Evolutionary conservation across 2,113 vertebrate genomes (phyloP).

Genomic region (Trogon surrucura): DNA sequence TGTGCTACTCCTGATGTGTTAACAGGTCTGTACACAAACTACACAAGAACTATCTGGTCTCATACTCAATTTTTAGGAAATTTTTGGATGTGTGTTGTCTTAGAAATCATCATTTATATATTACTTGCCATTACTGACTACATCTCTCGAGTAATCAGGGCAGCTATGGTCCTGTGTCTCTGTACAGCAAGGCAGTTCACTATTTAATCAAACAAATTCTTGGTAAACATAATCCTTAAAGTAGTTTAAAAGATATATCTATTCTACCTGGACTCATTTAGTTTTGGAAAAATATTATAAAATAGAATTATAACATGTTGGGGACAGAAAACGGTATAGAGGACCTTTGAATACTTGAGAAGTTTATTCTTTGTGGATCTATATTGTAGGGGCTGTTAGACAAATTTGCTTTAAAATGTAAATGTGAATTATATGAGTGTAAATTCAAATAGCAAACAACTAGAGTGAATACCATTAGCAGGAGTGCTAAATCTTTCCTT

Average conservation of each 20-base stretch:
- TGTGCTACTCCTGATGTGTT: not conserved
- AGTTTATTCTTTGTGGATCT: not conserved
- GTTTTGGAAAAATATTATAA: not conserved
- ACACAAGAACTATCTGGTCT: not conserved
- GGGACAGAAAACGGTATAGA: not conserved
- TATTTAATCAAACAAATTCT: not conserved
- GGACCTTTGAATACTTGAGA: not conserved
- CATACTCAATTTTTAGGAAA: not conserved
- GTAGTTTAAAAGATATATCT: not conserved
- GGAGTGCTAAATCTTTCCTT: not conserved
- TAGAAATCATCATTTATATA: not conserved
- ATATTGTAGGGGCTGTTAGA: not conserved
- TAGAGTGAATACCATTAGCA: not conserved
- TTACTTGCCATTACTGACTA: not conserved
- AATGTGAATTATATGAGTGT: not conserved
- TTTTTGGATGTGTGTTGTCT: not conserved
- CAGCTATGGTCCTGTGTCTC: not conserved
- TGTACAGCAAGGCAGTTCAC: not conserved
- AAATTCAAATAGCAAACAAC: not conserved
- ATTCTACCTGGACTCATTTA: not conserved
- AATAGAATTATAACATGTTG: not conserved
- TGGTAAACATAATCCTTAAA: not conserved
- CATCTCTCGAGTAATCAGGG: not conserved
- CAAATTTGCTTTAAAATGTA: not conserved
- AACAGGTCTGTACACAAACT: not conserved